A percentile compares a stretch with the other conserved stretches of the same genome.
Evolutionary conservation across 2,888 invertebrate genomes (phyloP).

Genomic region (Papilio demoleus): DNA sequence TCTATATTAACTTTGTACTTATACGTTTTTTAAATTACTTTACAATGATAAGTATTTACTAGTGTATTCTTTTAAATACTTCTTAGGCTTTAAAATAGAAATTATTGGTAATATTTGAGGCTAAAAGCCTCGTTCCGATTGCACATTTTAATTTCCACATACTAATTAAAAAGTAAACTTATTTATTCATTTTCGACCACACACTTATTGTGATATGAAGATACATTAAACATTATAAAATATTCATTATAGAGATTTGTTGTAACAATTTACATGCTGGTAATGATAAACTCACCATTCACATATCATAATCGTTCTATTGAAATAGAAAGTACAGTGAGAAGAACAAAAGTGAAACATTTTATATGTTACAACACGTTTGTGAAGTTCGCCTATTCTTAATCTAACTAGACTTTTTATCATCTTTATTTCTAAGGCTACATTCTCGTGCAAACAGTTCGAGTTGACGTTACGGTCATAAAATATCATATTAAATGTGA

Average conservation of each 20-base stretch:
- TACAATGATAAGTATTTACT: no score
- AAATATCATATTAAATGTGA: no score
- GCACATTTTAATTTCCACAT: no score
- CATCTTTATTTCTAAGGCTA: no score
- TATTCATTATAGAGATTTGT: slow-evolving; percentile 5
- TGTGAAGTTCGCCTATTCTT: background rate
- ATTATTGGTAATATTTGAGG: no score
- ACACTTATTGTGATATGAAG: background rate
- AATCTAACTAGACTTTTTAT: background rate
- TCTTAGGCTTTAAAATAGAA: no score
- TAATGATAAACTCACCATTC: slow-evolving; percentile 30
- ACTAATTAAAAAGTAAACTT: background rate
- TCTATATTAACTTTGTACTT: background rate
- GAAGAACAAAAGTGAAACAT: slow-evolving; percentile 28
- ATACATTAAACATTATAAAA: slow-evolving; percentile 3
- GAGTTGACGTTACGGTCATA: no score
- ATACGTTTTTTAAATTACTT: no score
- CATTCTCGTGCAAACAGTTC: no score
- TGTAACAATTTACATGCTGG: slow-evolving; percentile 15
- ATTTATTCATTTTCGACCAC: background rate
- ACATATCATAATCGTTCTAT: slow-evolving; percentile 21
- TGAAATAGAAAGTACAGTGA: slow-evolving; percentile 21
- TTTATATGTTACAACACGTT: background rate
- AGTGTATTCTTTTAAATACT: no score
- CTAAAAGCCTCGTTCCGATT: no score